Percentiles rank a stretch among this genome's conserved stretches.
phyloP scores from a whole-genome alignment of 2,888 invertebrate species.

The Drosophila multiciliata region DNA sequence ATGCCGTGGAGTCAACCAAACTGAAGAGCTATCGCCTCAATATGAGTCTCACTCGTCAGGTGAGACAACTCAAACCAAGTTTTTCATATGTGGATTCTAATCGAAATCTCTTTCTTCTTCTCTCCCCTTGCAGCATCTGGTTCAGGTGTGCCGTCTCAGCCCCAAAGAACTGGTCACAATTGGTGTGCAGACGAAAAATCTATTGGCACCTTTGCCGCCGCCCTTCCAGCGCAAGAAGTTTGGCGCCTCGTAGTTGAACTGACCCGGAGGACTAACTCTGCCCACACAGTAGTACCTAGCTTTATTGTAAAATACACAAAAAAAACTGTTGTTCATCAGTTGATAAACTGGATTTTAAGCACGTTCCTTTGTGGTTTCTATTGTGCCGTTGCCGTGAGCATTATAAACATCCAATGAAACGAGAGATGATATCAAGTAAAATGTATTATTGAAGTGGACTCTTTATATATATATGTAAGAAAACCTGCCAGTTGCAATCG shows the following conservation, averaged over 20 bases:
- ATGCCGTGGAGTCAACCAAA: constrained; percentile 20
- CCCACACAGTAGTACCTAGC: constrained; percentile 35
- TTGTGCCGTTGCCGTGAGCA: neutral
- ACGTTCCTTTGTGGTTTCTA: constrained; percentile 22
- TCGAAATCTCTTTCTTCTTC: neutral
- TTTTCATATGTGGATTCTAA: neutral
- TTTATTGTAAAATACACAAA: constrained; percentile 31
- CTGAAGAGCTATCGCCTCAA: constrained; percentile 31
- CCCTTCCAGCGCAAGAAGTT: constrained; percentile 89
- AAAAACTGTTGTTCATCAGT: constrained; percentile 17
- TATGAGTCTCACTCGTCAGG: constrained; percentile 55
- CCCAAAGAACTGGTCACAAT: constrained; percentile 91
- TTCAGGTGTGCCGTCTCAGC: constrained; percentile 89
- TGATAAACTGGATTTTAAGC: constrained; percentile 18
- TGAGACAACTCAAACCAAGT: constrained; percentile 30
- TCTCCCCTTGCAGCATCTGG: constrained; percentile 88
- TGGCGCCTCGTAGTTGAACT: constrained; percentile 84
- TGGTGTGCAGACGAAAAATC: constrained; percentile 90
- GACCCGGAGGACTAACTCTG: neutral
- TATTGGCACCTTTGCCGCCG: constrained; percentile 90
- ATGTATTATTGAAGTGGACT: neutral
- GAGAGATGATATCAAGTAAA: neutral
- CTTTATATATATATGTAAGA: neutral
- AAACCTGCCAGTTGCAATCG: neutral
- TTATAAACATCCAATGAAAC: neutral